Conservation (phyloP, 2,113 vertebrate species). For the Acrocephalus kingi region DNA sequence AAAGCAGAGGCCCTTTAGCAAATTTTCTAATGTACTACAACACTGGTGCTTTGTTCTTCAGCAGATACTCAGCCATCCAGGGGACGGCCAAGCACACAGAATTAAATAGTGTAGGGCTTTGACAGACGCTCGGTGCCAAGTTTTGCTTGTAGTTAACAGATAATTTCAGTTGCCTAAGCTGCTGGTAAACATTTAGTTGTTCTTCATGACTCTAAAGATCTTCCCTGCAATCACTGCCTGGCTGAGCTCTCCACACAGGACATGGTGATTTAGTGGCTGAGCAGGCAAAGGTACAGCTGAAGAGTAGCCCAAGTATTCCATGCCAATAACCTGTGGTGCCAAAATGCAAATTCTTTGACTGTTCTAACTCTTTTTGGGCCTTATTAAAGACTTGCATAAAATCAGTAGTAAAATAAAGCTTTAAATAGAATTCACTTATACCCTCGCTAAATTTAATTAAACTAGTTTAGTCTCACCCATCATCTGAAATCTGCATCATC, state of each 20-base stretch:
- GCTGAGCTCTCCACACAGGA: not conserved
- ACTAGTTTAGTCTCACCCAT: not conserved
- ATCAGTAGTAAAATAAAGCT: not conserved
- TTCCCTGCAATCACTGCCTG: not conserved
- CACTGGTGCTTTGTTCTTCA: conserved; percentile 26
- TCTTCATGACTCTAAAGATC: not conserved
- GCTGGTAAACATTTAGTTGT: not conserved
- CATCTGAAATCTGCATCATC: conserved; percentile 20
- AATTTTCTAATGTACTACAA: not conserved
- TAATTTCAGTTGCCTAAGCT: conserved; percentile 15
- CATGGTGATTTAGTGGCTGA: not conserved
- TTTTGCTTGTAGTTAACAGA: not conserved
- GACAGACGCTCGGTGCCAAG: not conserved
- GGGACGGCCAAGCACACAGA: not conserved
- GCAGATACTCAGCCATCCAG: not conserved
- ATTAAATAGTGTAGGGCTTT: not conserved
- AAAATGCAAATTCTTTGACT: not conserved
- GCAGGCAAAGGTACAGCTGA: not conserved
- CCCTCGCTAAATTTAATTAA: not conserved
- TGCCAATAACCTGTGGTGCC: not conserved
- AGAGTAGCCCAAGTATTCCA: not conserved
- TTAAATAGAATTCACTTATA: not conserved
- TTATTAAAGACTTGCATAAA: not conserved
- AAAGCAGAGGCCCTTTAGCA: not conserved
- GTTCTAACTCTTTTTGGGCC: not conserved